Base-by-base conservation (phyloP, 2,888 invertebrate species). In the Caenorhabditis panamensis region DNA sequence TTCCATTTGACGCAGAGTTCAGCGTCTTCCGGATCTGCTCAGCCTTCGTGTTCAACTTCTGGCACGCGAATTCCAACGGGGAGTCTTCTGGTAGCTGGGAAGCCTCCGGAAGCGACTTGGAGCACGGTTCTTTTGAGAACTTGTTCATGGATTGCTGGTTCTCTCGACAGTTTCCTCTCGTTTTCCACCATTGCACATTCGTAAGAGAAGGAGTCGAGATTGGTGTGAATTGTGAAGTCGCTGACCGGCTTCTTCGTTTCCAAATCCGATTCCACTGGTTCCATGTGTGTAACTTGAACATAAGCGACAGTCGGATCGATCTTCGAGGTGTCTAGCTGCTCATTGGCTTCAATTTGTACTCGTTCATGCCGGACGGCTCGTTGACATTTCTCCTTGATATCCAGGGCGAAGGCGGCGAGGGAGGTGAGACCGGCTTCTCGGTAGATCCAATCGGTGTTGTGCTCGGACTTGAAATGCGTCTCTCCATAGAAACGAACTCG, bases 391-490 rank as follows among this genome's bases (percentile, higher is more conserved):
- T 84, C 85, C 18, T 82, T 83, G 59, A 85, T 71, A 4, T 77
- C 68, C 0, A 83, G 71, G 0, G 82, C 72, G 31, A 82, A 73
- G 92, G 97, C 97, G 83, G 96, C 95, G 41, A 98, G 93, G 0
- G 96, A 95, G 0, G 97, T 97, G 41, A 97, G 93, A 92, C 97
- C 97, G 0, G 96, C 96, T 90, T 97, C 97, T 91, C 97, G 96
- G 91, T 97, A 98, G 83, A 97, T 94, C 91, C 95, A 97, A 91
- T 97, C 96, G 13, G 95, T 93, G 0, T 95, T 95, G 90, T 93
- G 92, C 72, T 93, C 93, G 51, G 92, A 89, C 89, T 83, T 84
- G 67, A 89, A 90, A 72, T 89, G 85, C 88, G 93, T 93, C 92
- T 95, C 95, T 24, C 97, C 97, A 91, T 94, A 96, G 92, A 97